A percentile compares a stretch with the other conserved stretches of the same genome.
These are phyloP conservation scores for Bambusicola thoracicus DNA, from an alignment of 2,113 vertebrate genomes.

Conservation along the genomic window DNA sequence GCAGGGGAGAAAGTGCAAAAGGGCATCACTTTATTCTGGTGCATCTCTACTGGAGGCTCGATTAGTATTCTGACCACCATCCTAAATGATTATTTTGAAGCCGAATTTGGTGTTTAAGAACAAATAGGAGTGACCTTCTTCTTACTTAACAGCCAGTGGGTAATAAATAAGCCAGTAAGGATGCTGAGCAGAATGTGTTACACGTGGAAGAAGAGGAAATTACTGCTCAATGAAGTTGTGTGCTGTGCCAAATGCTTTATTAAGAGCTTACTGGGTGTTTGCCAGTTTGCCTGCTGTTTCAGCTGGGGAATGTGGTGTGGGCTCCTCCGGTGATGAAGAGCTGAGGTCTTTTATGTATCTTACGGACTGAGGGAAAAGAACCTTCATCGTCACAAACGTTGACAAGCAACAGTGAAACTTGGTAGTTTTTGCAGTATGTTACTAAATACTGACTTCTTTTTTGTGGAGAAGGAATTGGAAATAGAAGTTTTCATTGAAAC, in stretches of 20 bases:
- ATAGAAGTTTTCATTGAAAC: neutral
- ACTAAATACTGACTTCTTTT: neutral
- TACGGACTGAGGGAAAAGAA: neutral
- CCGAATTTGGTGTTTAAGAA: neutral
- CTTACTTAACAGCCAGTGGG: neutral
- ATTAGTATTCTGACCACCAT: neutral
- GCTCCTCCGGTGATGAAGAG: neutral
- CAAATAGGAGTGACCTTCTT: neutral
- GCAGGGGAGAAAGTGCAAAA: neutral
- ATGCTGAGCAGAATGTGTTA: neutral
- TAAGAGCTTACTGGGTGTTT: neutral
- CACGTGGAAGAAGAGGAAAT: neutral
- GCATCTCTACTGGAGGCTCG: neutral
- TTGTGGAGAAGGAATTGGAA: neutral
- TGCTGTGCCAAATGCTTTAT: neutral
- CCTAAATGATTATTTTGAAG: neutral
- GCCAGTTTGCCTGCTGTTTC: neutral
- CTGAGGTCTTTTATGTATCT: neutral
- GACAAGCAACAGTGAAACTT: neutral
- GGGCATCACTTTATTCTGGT: neutral
- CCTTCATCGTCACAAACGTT: neutral
- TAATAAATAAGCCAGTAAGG: slow-evolving; percentile 11
- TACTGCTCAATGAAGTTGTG: neutral
- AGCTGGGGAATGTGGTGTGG: neutral
- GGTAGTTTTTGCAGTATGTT: neutral